A percentile compares a stretch with the other conserved stretches of the same genome.
These are phyloP conservation scores for Elymnias hypermnestra DNA, from an alignment of 1,140 invertebrate species.

Conservation along the genomic window DNA sequence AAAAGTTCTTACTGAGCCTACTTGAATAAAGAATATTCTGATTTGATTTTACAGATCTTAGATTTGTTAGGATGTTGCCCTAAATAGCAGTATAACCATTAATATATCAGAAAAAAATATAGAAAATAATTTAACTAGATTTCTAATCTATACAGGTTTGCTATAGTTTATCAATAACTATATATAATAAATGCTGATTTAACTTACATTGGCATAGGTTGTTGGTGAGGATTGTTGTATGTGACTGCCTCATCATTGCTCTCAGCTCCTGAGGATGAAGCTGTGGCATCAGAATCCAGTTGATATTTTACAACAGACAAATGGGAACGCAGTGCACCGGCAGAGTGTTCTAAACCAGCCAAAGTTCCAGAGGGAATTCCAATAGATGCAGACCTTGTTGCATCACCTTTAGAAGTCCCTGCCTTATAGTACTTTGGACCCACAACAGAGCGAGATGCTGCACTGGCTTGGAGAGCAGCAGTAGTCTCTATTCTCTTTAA, in stretches of 20 bases:
- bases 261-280: slow-evolving; percentile 94
- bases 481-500: slow-evolving; percentile 61
- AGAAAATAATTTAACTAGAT: too few species aligned
- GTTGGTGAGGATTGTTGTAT: slow-evolving; percentile 86
- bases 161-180: neutral
- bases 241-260: slow-evolving; percentile 92
- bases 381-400: slow-evolving; percentile 57
- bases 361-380: slow-evolving; percentile 63
- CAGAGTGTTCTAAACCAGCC: slow-evolving; percentile 79
- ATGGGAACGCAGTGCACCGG: slow-evolving; percentile 83
- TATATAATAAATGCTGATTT: neutral
- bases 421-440: slow-evolving; percentile 78
- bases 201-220: slow-evolving; percentile 87
- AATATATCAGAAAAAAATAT: too few species aligned
- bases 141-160: too few species aligned
- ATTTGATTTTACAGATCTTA: too few species aligned
- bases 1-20: too few species aligned
- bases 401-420: slow-evolving; percentile 77
- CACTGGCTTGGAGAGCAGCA: slow-evolving; percentile 58
- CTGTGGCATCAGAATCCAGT: slow-evolving; percentile 94
- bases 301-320: slow-evolving; percentile 82
- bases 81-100: too few species aligned
- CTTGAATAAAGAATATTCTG: too few species aligned
- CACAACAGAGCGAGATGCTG: slow-evolving; percentile 43
- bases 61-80: too few species aligned